Evolutionary conservation across 2,797 vertebrate genomes (phyloP), one percentile per base, ranked within the genome.

Genomic region (Megalops cyprinoides): DNA sequence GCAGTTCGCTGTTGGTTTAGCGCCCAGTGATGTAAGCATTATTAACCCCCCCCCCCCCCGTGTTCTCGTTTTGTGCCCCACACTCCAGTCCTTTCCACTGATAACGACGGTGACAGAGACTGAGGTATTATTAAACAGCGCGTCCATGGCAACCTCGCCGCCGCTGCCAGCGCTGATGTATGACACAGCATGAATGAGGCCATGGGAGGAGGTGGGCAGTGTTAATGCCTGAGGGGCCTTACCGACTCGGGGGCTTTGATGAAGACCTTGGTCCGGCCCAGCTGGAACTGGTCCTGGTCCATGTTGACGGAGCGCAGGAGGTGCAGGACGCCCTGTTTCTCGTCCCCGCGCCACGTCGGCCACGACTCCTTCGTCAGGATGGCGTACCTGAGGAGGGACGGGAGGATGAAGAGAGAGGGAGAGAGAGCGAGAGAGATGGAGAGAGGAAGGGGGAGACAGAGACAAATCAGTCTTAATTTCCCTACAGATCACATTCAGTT

Each of bases 201-300:
- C n/a, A n/a, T n/a, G n/a, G n/a, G n/a, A n/a, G n/a, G n/a, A n/a
- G n/a, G n/a, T n/a, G n/a, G n/a, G n/a, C n/a, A n/a, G n/a, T n/a
- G n/a, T n/a, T n/a, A n/a, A n/a, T n/a, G 10, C 31, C 4, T 8
- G 3, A 9, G 56, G 18, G 34, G 14, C 94, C 93, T 88, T 92
- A 99, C 98, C 82, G 97, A 99, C 88, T 99, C 98, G 0, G 98
- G 98, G 67, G 97, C 97, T 93, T 99, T 99, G 84, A 99, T 95
- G 91, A 99, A 99, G 86, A 99, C 86, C 88, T 99, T 99, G 78
- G 94, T 96, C 82, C 91, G 95, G 18, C 98, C 98, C 0, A 99
- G 96, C 91, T 99, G 98, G 92, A 94, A 99, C 87, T 99, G 98
- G 87, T 99, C 97, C 71, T 94, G 92, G 87, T 99, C 98, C 96